Base-by-base conservation (phyloP, 2,113 vertebrate species). In the Paraplagusia blochii region DNA sequence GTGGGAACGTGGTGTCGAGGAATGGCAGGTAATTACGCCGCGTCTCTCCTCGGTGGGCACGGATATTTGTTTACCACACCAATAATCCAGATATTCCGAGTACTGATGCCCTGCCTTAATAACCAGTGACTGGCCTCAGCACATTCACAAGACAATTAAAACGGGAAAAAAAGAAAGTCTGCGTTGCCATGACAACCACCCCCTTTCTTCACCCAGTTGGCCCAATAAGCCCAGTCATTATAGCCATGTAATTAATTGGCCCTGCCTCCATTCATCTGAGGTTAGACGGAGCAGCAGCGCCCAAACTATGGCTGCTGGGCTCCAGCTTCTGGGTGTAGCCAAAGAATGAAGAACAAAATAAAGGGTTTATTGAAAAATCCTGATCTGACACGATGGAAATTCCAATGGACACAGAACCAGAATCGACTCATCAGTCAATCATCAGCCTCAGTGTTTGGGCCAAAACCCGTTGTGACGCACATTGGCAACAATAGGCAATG, bases 231-330 rank as follows among this genome's bases (percentile, higher is more conserved):
- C 83, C 84, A 78, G 79, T 87, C 85, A 85, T 89, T 88, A 89
- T 63, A 73, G 63, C 54, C 80, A 78, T 85, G 77, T 87, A 82
- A 91, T 90, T 90, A 91, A 90, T 88, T 82, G 80, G 70, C 83
- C 77, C 78, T 19, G 76, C 72, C 86, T 85, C 81, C 72, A 76
- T 79, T 86, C 72, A 73, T 76, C 72, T 72, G 57, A 51, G 34
- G 49, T 16, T 11, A 66, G 70, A 72, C 57, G 47, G 56, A 76
- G 82, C 56, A 61, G 55, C 53, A 69, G 50, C 58, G 43, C 15
- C n/a, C 55, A 58, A 54, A 62, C 57, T 16, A 39, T 50, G 49
- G 48, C 76, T 69, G 63, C 52, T 19, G 22, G 22, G 22, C 22
- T 29, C 22, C 22, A 49, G 48, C 75, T 69, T 63, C 51, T 18